Evolutionary conservation across 1,140 invertebrate genomes (phyloP), one percentile per base, ranked within the genome.

Genomic region (Apocrypta bakeri): DNA sequence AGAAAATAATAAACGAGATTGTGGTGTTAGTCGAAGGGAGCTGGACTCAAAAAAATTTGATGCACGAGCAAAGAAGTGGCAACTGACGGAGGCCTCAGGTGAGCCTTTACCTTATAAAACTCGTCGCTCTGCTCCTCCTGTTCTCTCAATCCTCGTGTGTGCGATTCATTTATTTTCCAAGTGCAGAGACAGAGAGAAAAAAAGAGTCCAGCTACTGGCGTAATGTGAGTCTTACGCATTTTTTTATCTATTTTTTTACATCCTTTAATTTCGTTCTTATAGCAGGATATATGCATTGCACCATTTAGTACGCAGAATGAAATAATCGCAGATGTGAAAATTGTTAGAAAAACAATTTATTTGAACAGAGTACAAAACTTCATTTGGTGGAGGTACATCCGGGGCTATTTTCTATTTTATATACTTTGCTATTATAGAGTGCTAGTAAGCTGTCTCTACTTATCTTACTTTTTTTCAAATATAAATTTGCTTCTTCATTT

Each of bases 271-370:
- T 17, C 42, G 17, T 24, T 48, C 40, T 29, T 29, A 56, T 6
- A 74, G 25, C 48, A 56, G 48, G 21, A 56, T 56, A 56, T n/a
- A n/a, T 56, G n/a, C 14, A 56, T n/a, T 56, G 14, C n/a, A 56
- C 48, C 17, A 29, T 27, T 56, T 24, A 21, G 11, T 56, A 1
- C 40, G 11, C 14, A 48, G 9, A 56, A 7, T 42, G 14, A 24
- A 56, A 40, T 40, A 24, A 37, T 68, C 2, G 24, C 33, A 63
- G 12, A 40, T 77, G 27, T 27, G 48, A 64, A 81, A 87, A 87
- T 88, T 91, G 91, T 92, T 92, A 92, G 91, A 92, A 92, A 92
- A 92, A 92, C 91, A 92, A 92, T 92, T 92, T 91, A 90, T 66
- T n/a, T 66, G 27, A 85, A 68, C 75, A 78, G 63, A 27, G 27